A percentile compares a stretch with the other conserved stretches of the same genome.
Conservation (phyloP, 1,140 invertebrate genomes). For the Temnothorax nylanderi region DNA sequence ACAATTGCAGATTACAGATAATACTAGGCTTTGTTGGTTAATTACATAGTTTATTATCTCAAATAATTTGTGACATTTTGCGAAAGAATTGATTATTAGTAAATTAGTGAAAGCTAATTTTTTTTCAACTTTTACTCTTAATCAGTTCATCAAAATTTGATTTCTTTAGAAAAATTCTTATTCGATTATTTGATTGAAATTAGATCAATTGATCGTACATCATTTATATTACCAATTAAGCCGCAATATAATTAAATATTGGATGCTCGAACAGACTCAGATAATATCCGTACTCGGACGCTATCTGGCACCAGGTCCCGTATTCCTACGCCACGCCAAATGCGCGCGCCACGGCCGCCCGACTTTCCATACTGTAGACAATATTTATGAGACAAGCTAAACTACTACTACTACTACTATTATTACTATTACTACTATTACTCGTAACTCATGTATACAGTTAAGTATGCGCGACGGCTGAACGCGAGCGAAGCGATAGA, state of each 20-base stretch:
- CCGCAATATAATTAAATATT: not conserved
- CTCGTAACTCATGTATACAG: slow-evolving; percentile 74
- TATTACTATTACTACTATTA: slow-evolving; percentile 63
- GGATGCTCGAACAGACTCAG: not conserved
- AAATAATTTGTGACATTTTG: not conserved
- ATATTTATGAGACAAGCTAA: slow-evolving; percentile 85
- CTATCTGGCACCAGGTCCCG: slow-evolving; percentile 78
- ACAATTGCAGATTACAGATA: not conserved
- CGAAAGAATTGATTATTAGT: not conserved
- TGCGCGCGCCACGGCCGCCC: slow-evolving; percentile 82
- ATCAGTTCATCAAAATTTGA: not conserved
- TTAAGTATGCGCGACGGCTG: slow-evolving; percentile 73
- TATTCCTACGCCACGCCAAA: slow-evolving; percentile 84
- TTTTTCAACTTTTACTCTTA: not conserved
- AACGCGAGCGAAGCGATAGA: slow-evolving; percentile 70
- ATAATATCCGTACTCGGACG: slow-evolving; percentile 70
- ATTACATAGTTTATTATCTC: not conserved
- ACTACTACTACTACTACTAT: slow-evolving; percentile 68
- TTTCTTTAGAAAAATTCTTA: not conserved
- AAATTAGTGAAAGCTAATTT: not conserved
- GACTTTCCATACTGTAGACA: slow-evolving; percentile 85
- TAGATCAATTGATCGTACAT: not conserved
- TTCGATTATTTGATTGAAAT: not conserved
- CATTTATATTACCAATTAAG: not conserved
- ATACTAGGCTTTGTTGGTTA: not conserved